Percentiles rank a stretch among this genome's conserved stretches.
These are phyloP conservation scores for Nasua narica DNA, from an alignment of 2,797 vertebrate species.

Conservation along the genomic window DNA sequence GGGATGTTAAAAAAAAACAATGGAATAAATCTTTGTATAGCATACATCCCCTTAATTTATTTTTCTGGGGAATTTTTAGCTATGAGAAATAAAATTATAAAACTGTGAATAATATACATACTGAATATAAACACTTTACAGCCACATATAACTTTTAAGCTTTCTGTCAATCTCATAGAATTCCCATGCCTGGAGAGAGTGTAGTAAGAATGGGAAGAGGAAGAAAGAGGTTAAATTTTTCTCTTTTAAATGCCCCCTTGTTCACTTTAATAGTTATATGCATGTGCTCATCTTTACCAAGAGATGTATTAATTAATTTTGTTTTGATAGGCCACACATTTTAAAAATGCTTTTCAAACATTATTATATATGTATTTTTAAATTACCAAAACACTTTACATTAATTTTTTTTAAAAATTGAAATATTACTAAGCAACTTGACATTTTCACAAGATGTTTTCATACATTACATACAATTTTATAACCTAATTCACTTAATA, in stretches of 20 bases:
- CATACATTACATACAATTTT: neutral
- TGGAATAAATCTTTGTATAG: neutral
- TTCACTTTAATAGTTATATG: neutral
- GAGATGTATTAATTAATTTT: neutral
- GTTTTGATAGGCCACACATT: neutral
- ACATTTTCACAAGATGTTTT: neutral
- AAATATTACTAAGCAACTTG: conserved; percentile 16
- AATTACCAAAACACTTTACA: neutral
- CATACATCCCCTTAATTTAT: neutral
- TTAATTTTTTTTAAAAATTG: neutral
- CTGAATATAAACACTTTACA: neutral
- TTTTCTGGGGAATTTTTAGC: neutral
- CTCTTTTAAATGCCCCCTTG: neutral
- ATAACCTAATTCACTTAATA: conserved; percentile 21
- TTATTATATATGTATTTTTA: neutral
- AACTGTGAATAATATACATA: neutral
- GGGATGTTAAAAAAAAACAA: neutral
- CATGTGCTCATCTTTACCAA: neutral
- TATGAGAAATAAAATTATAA: conserved; percentile 25
- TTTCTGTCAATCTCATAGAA: neutral
- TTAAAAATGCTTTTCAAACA: neutral
- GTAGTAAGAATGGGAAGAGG: neutral
- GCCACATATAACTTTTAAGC: neutral
- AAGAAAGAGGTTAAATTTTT: neutral
- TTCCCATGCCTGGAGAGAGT: neutral